These are phyloP conservation scores for Linnaemya tessellans DNA, from an alignment of 2,888 invertebrate species.

Conservation along the genomic window DNA sequence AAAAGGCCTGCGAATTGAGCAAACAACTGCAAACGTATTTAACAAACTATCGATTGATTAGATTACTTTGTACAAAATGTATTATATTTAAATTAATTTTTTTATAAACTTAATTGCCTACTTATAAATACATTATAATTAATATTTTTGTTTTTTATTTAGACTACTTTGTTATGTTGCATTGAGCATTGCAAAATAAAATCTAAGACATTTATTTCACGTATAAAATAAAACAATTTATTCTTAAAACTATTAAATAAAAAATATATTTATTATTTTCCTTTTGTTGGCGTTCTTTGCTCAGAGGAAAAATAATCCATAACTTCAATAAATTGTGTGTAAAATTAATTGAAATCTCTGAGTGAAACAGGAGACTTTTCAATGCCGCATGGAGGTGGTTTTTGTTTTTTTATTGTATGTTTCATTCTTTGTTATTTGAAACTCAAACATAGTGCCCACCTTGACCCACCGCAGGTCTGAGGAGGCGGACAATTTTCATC, in stretches of 20 bases:
- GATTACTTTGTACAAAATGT: slow-evolving; percentile 83
- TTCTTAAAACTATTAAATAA: slow-evolving; percentile 35
- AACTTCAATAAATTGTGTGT: neutral
- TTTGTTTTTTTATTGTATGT: too few species aligned
- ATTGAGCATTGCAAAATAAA: slow-evolving; percentile 50
- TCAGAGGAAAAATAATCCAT: neutral
- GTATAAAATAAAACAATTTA: slow-evolving; percentile 20
- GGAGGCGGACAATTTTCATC: too few species aligned
- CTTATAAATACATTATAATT: slow-evolving; percentile 33
- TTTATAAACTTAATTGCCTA: slow-evolving; percentile 67
- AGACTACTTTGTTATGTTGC: slow-evolving; percentile 70
- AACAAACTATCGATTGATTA: slow-evolving; percentile 50
- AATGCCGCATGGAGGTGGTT: too few species aligned
- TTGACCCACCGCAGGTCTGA: too few species aligned
- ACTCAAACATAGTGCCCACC: too few species aligned
- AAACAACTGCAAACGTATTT: too few species aligned
- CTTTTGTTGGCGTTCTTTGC: neutral
- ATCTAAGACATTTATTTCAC: slow-evolving; percentile 42
- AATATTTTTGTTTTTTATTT: slow-evolving; percentile 62
- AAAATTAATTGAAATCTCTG: slow-evolving; percentile 1
- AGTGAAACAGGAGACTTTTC: neutral
- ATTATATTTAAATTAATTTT: slow-evolving; percentile 78
- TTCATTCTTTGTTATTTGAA: too few species aligned
- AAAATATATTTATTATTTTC: neutral
- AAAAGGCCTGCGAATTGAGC: too few species aligned